Evolutionary conservation across 2,888 invertebrate genomes (phyloP), one percentile per base, ranked within the genome.

Genomic region (Drosophila subsilvestris): DNA sequence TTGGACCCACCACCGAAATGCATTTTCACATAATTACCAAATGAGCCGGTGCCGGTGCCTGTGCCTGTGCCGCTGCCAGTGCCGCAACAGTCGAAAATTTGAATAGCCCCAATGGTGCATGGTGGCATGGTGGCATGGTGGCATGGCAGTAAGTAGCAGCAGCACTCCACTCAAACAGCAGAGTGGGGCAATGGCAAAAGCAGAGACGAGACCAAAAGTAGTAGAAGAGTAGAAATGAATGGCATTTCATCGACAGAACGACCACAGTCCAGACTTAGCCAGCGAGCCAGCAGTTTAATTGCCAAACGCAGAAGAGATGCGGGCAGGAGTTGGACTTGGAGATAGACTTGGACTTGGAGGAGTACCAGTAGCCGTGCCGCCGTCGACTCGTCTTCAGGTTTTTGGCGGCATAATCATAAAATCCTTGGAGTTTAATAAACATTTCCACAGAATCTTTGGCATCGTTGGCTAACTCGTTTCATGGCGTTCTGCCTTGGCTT

Each of bases 401-500:
- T 66, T 80, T 79, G 85, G 84, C 79, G 84, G 89, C 89, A 86
- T 86, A 88, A 88, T 88, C 85, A 81, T 86, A 88, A 86, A 86
- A 86, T 81, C 87, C 85, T 63, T 85, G 37, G 71, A 84, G 65
- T 86, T 86, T 86, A 86, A 86, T 88, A 88, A 86, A 88, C 89
- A 88, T 86, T 86, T 86, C 89, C 82, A 78, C 76, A 86, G 89
- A 88, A 86, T 86, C 85, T 86, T 86, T 81, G 88, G 85, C 85
- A 86, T 88, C 87, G 63, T 59, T 77, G 79, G 77, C 83, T 74
- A 81, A 88, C 85, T 86, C 70, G 87, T 86, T 86, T 88, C 79
- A 86, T 80, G 87, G 75, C 76, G 74, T 80, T 83, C 75, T 70
- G 62, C 67, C 45, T 63, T 45, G 58, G 53, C 59, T 66, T 57